Evolutionary conservation across 2,888 invertebrate species (phyloP), one percentile per base, ranked within the genome.

Genomic region (Drosophila prostipennis): DNA sequence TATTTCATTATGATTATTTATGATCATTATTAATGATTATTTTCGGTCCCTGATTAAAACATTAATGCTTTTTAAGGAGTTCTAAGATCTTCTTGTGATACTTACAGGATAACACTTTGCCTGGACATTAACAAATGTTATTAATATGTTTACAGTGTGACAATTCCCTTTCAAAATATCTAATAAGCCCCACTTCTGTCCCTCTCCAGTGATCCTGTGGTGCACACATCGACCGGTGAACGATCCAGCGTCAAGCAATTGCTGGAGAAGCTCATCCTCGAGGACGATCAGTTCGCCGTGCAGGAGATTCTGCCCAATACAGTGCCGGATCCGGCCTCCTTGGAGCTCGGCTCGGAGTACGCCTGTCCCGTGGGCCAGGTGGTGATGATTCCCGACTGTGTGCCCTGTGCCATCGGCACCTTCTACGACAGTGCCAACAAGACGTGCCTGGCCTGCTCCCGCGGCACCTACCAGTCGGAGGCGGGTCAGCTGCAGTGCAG

Each of bases 361-460:
- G 96, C 97, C 56, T 99, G 99, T 89, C 97, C 97, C 0, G 94
- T 95, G 79, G 98, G 98, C 57, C 97, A 98, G 93, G 98, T 99
- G 29, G 97, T 98, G 0, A 96, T 97, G 94, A 96, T 97, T 45
- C 97, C 98, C 58, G 96, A 97, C 90, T 98, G 98, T 92, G 98
- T 98, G 59, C 96, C 98, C 26, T 98, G 98, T 91, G 96, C 98
- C 14, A 95, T 98, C 74, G 98, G 98, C 71, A 97, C 97, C 1
- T 98, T 93, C 93, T 96, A 96, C 89, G 95, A 97, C 76, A 94
- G 94, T 45, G 94, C 94, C 5, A 95, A 95, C 68, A 95, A 96
- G 87, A 94, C 95, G 16, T 98, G 98, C 90, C 93, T 95, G 45
- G 95, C 96, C 26, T 98, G 98, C 87, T 96, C 96, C 0, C 93